Percentiles rank a stretch among this genome's conserved stretches.
phyloP scores from a whole-genome alignment of 1,140 invertebrate species.

The Hesperophylax magnus region DNA sequence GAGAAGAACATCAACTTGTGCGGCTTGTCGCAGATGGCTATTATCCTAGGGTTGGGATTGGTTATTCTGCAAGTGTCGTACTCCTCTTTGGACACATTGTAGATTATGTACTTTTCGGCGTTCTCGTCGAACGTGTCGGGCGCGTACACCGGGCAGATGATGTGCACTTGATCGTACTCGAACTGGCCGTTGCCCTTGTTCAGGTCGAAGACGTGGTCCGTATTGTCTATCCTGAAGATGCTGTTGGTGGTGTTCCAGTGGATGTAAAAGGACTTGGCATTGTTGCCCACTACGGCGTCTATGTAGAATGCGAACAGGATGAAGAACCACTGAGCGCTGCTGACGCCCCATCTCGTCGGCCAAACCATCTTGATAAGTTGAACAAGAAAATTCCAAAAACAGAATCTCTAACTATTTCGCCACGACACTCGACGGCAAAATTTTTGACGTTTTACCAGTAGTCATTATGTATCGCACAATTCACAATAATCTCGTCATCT shows the following conservation, averaged over 20 bases:
- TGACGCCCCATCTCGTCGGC: slow-evolving; percentile 63
- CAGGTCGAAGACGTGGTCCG: slow-evolving; percentile 96
- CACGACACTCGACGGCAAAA: slow-evolving; percentile 21
- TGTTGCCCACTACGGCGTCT: slow-evolving; percentile 85
- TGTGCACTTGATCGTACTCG: slow-evolving; percentile 96
- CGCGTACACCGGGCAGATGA: slow-evolving; percentile 93
- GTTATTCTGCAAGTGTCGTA: slow-evolving; percentile 97
- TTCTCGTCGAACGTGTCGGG: slow-evolving; percentile 91
- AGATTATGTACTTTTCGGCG: slow-evolving; percentile 95
- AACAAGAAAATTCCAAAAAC: slow-evolving; percentile 1
- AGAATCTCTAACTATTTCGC: background rate
- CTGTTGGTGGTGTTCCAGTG: slow-evolving; percentile 90
- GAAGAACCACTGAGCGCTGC: slow-evolving; percentile 67
- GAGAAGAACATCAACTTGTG: slow-evolving; percentile 96
- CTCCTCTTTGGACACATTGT: slow-evolving; percentile 96
- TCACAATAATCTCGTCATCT: slow-evolving; percentile 31
- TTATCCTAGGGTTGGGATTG: slow-evolving; percentile 91
- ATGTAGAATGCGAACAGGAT: slow-evolving; percentile 81
- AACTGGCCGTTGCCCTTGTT: slow-evolving; percentile 94
- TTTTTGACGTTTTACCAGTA: slow-evolving; percentile 40
- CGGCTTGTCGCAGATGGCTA: slow-evolving; percentile 96
- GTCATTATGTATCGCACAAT: slow-evolving; percentile 39
- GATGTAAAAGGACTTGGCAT: slow-evolving; percentile 87
- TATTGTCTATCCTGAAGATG: slow-evolving; percentile 98
- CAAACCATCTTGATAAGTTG: slow-evolving; percentile 65